Evolutionary conservation across 2,113 vertebrate species (phyloP), one percentile per base, ranked within the genome.

Genomic region (Rhipidura dahli): DNA sequence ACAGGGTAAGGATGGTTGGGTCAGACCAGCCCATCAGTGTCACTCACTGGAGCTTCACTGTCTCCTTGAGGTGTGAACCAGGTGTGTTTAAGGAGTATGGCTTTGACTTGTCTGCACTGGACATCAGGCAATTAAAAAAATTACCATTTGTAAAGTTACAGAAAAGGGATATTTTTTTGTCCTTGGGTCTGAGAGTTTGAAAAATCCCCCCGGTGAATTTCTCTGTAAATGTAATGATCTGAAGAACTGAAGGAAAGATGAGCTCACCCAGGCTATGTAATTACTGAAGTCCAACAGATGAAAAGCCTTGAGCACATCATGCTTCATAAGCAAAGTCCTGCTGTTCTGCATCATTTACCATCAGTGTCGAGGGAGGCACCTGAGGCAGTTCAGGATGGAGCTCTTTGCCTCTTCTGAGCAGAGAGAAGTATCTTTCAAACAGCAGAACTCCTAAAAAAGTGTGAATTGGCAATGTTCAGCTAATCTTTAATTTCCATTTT

Each of bases 231-330:
- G n/a, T 12, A 23, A 21, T 16, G 21, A 35, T 20, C 8, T 70
- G 42, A 66, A 57, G 37, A 53, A 65, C 7, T 18, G 7, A 15
- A 64, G 39, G 33, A 61, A 51, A 33, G 24, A 30, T 63, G 42
- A 86, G 7, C 15, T 72, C 30, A 39, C 8, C 4, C 15, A 72
- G 24, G 11, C 21, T 83, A 11, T 20, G 5, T 24, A 80, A 47
- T 26, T 39, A 72, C 2, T 47, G 21, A 47, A 42, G 15, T 31
- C 15, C 37, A 77, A 31, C 51, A 56, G 28, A n/a, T 6, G 3
- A 35, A 57, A 73, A 57, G 3, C 6, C 11, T 31, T 28, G 26
- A 61, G 10, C 3, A 3, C 5, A 24, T 17, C 0, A 0, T 56
- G 51, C 54, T 17, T 51, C 44, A 27, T 57, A 15, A 63, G 6